Percentiles rank a stretch among this genome's conserved stretches.
phyloP scores from a whole-genome alignment of 2,888 invertebrate species.

The Malthinus seriepunctatus region DNA sequence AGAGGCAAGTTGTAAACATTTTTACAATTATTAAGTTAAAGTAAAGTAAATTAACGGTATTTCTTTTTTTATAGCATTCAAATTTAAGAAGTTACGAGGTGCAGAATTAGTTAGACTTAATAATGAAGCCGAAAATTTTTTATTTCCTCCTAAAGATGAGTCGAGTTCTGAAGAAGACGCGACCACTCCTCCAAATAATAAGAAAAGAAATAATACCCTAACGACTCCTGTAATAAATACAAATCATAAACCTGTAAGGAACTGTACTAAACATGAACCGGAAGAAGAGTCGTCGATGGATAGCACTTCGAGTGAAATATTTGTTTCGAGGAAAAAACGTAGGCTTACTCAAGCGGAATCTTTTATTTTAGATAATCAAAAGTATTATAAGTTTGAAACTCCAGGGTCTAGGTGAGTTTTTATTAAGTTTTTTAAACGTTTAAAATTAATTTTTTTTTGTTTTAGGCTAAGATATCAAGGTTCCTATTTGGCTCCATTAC shows the following conservation, averaged over 20 bases:
- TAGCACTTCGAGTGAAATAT: constrained; percentile 42
- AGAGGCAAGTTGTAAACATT: constrained; percentile 7
- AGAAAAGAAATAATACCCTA: constrained; percentile 30
- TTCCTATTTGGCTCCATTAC: constrained; percentile 43
- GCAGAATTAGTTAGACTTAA: constrained; percentile 76
- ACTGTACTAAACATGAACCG: constrained; percentile 9
- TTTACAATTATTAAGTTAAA: too few relatives aligned
- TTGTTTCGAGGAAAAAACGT: constrained; percentile 42
- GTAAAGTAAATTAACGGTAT: too few relatives aligned
- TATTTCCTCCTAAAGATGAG: constrained; percentile 75
- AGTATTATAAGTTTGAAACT: constrained; percentile 60
- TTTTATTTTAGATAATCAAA: constrained; percentile 61
- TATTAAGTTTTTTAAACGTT: neutral
- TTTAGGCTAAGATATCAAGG: constrained; percentile 53
- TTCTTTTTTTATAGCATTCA: constrained; percentile 70
- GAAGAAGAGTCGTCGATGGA: constrained; percentile 43
- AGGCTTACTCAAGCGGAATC: constrained; percentile 62
- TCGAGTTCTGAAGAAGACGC: constrained; percentile 61
- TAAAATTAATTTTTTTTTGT: neutral
- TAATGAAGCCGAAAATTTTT: constrained; percentile 85
- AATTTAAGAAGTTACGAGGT: constrained; percentile 73
- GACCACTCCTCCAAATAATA: constrained; percentile 45
- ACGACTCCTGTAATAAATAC: neutral
- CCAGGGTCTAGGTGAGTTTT: constrained; percentile 56
- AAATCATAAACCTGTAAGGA: constrained; percentile 11